Evolutionary conservation across 2,113 vertebrate species (phyloP), one percentile per base, ranked within the genome.

Genomic region (Trichechus manatus): DNA sequence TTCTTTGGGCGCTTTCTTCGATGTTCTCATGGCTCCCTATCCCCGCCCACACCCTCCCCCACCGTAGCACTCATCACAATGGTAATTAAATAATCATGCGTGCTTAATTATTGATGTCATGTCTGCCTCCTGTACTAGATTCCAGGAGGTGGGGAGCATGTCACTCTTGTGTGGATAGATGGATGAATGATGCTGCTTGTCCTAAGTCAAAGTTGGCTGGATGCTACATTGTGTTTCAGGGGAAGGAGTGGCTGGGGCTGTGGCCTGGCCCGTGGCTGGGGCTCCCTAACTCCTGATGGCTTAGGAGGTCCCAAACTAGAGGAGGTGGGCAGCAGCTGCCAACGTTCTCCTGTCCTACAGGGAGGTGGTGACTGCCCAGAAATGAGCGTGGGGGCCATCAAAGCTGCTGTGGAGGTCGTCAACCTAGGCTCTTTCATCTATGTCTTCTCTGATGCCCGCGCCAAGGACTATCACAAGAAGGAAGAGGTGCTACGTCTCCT

Each of bases 351-450:
- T 5, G 33, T 59, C 39, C 0, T 10, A 0, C 98, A 99, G 99
- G 99, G 99, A 0, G 99, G 99, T 1, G 99, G 99, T 0, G 99
- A 99, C 98, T 99, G 99, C 95, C 99, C 99, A 0, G 99, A 99
- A 98, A 99, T 99, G 99, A 99, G 99, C 0, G 97, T 99, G 66
- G 99, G 99, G 9, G 99, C 99, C 97, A 99, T 99, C 97, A 99
- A 99, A 97, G 98, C 98, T 47, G 99, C 99, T 0, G 98, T 99
- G 97, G 99, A 99, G 95, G 98, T 99, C 39, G 99, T 99, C 0
- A 98, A 99, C 64, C 99, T 99, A 0, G 98, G 99, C 75, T 99
- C 99, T 83, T 99, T 99, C 81, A 94, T 99, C 97, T 99, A 99
- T 4, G 99, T 99, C 95, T 99, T 99, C 98, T 99, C 99, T 0